phyloP scores from a whole-genome alignment of 2,113 vertebrate species.

The Otus sunia region DNA sequence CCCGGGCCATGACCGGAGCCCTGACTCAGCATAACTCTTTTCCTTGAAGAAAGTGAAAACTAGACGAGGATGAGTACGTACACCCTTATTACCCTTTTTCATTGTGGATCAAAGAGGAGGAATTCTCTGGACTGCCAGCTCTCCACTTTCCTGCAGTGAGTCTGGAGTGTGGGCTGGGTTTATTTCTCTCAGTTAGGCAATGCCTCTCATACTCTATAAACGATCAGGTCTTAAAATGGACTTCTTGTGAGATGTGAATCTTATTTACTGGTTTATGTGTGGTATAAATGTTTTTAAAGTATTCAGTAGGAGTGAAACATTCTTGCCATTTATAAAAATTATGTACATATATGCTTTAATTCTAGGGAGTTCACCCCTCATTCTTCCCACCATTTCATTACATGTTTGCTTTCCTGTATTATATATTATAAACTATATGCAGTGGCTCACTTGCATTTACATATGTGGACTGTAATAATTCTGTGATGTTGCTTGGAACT shows the following conservation, averaged over 20 bases:
- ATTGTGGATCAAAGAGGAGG: conserved; percentile 46
- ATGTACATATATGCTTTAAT: background rate
- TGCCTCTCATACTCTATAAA: background rate
- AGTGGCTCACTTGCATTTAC: conserved; percentile 48
- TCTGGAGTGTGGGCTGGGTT: background rate
- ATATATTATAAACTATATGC: conserved; percentile 17
- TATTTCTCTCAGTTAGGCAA: background rate
- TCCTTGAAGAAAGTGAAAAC: conserved; percentile 39
- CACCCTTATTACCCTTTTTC: conserved; percentile 29
- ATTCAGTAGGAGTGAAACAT: conserved; percentile 7
- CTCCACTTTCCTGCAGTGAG: background rate
- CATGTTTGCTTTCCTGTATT: background rate
- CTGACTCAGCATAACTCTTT: conserved; percentile 29
- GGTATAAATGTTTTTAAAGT: background rate
- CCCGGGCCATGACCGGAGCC: background rate
- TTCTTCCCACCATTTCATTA: conserved; percentile 51
- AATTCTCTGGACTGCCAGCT: conserved; percentile 10
- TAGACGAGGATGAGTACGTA: background rate
- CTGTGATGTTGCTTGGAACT: conserved; percentile 39
- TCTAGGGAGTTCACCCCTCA: conserved; percentile 34
- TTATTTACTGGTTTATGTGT: background rate
- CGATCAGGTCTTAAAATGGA: background rate
- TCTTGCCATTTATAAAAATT: background rate
- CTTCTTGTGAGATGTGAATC: conserved; percentile 5
- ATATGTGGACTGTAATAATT: conserved; percentile 22